Percentiles rank a stretch among this genome's conserved stretches.
These are phyloP conservation scores for Limnodromus scolopaceus DNA, from an alignment of 2,797 vertebrate species.

Conservation along the genomic window DNA sequence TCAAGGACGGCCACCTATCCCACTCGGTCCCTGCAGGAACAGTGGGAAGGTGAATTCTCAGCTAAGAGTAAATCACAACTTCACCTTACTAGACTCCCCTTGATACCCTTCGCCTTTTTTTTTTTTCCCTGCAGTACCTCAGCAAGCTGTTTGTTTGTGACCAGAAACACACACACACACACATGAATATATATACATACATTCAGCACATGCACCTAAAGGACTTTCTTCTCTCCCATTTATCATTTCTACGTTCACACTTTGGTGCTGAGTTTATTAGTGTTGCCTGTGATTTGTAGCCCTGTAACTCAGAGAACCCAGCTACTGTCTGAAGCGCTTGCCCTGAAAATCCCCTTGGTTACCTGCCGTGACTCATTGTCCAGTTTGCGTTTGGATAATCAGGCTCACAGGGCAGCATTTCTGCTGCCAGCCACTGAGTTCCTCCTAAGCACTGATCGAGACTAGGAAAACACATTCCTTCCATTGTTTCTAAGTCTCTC, in stretches of 20 bases:
- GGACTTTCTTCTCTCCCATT: neutral
- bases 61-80: neutral
- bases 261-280: neutral
- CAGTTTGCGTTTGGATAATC: neutral
- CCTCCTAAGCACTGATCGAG: neutral
- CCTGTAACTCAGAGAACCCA: neutral
- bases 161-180: fast-evolving
- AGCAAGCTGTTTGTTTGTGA: neutral
- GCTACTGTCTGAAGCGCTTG: neutral
- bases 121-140: neutral
- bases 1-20: neutral
- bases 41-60: neutral
- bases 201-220: fast-evolving
- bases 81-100: neutral
- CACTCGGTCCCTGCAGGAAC: neutral
- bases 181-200: too few species aligned
- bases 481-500: conserved; percentile 59
- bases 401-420: neutral
- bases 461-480: conserved; percentile 49
- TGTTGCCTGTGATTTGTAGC: neutral
- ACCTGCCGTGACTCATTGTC: conserved; percentile 36
- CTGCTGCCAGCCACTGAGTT: conserved; percentile 32
- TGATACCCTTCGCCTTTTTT: neutral
- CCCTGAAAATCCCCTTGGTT: conserved; percentile 38
- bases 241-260: fast-evolving